Percentiles rank a stretch among this genome's conserved stretches.
Evolutionary conservation across 2,113 vertebrate genomes (phyloP).

Genomic region (Collichthys lucidus): DNA sequence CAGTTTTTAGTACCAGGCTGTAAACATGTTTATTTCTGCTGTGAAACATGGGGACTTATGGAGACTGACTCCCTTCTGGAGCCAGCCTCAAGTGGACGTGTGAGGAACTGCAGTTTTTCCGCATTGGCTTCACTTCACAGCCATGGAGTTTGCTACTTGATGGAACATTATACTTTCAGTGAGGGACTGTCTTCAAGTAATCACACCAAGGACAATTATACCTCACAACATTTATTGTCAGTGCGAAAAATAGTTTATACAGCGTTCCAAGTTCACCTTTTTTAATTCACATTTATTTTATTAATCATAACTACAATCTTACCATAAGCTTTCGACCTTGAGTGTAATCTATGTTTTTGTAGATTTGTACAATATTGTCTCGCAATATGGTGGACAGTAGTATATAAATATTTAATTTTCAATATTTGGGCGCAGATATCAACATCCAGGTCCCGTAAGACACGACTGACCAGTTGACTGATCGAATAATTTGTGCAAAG

Average conservation of each 20-base stretch:
- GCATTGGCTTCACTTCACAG: too few relatives aligned
- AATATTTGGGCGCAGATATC: neutral
- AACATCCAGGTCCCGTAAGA: neutral
- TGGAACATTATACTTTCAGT: too few relatives aligned
- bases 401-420: neutral
- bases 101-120: too few relatives aligned
- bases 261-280: neutral
- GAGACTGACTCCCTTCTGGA: too few relatives aligned
- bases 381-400: too few relatives aligned
- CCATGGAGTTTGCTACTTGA: too few relatives aligned
- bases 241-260: neutral
- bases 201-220: too few relatives aligned
- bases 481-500: neutral
- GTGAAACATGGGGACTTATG: too few relatives aligned
- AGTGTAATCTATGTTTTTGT: neutral
- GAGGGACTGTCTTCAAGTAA: neutral
- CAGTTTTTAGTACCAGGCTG: too few relatives aligned
- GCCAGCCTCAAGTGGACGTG: too few relatives aligned
- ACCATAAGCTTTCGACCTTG: too few relatives aligned
- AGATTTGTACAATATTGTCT: neutral
- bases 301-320: neutral
- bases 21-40: too few relatives aligned
- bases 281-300: neutral
- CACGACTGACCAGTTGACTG: neutral
- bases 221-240: neutral